phyloP scores from a whole-genome alignment of 2,888 invertebrate genomes.

The Papilio elwesi region DNA sequence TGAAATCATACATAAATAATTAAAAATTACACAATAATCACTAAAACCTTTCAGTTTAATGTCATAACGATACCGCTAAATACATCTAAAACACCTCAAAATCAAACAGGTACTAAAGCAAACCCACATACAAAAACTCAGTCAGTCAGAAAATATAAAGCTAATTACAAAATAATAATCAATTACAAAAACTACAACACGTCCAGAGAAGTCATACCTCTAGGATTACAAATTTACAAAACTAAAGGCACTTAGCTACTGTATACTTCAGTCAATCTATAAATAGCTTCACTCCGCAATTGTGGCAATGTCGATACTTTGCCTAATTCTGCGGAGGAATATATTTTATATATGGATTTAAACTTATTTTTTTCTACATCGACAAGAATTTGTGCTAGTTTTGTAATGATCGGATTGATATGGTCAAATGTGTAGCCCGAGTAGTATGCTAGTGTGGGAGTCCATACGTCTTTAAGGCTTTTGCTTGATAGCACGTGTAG shows the following conservation, averaged over 20 bases:
- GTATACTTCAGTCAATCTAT: slow-evolving; percentile 55
- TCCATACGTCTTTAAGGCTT: slow-evolving; percentile 86
- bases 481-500: slow-evolving; percentile 81
- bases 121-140: slow-evolving; percentile 61
- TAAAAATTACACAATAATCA: slow-evolving; percentile 46
- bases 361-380: slow-evolving; percentile 89
- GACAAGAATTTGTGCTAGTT: slow-evolving; percentile 87
- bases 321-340: slow-evolving; percentile 81
- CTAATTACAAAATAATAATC: slow-evolving; percentile 38
- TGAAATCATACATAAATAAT: slow-evolving; percentile 42
- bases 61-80: slow-evolving; percentile 59
- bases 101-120: slow-evolving; percentile 69
- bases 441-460: slow-evolving; percentile 89
- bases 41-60: slow-evolving; percentile 50
- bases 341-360: slow-evolving; percentile 88
- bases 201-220: slow-evolving; percentile 7
- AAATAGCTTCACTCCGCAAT: slow-evolving; percentile 76
- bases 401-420: slow-evolving; percentile 87
- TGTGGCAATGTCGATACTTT: slow-evolving; percentile 87
- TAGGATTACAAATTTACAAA: slow-evolving; percentile 15
- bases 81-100: slow-evolving; percentile 61
- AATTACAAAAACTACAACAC: slow-evolving; percentile 28
- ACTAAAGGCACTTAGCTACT: slow-evolving; percentile 5
- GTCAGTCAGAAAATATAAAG: slow-evolving; percentile 53
- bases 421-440: slow-evolving; percentile 89